Evolutionary conservation across 1,140 invertebrate species (phyloP), one percentile per base, ranked within the genome.

Genomic region (Cyphomyrmex costatus): DNA sequence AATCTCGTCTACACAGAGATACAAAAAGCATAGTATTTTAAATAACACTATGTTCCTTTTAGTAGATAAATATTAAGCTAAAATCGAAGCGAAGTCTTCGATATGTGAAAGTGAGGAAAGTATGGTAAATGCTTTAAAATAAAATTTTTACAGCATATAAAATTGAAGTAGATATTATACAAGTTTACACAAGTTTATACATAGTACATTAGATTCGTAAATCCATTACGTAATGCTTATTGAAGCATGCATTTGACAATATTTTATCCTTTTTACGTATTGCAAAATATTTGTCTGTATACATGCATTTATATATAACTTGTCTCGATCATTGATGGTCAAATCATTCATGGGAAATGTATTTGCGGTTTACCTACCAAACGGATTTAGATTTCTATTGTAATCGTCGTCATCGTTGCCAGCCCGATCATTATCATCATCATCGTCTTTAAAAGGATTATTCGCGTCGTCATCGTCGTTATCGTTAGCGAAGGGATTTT

Each of bases 341-440:
- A 10, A 66, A 30, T 49, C 27, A 2, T 12, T 46, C 24, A 12
- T 21, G 14, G 16, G 19, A 79, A 88, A 87, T 51, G 42, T n/a
- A 60, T 53, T 19, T 19, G 65, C 49, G 76, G 63, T 91, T 94
- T 92, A 95, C 85, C 91, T 94, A 33, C 87, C 93, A 91, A 97
- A 97, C 19, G 96, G 96, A 93, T 97, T 97, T 21, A 96, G 91
- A 92, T 97, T 97, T 89, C 96, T 96, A 90, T 97, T 96, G 91
- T 97, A 97, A 92, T 95, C 92, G 80, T 95, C 93, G 27, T 95
- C 95, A 60, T 94, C 93, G 12, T 92, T 79, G 30, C 27, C 46
- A 42, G 90, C 96, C 95, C 10, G 21, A 51, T n/a, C 63, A 92
- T 95, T 93, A 86, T 95, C 93, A 24, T 95, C 95, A 60, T 94